phyloP scores from a whole-genome alignment of 1,140 invertebrate species.

The Brachionus paranguensis region DNA sequence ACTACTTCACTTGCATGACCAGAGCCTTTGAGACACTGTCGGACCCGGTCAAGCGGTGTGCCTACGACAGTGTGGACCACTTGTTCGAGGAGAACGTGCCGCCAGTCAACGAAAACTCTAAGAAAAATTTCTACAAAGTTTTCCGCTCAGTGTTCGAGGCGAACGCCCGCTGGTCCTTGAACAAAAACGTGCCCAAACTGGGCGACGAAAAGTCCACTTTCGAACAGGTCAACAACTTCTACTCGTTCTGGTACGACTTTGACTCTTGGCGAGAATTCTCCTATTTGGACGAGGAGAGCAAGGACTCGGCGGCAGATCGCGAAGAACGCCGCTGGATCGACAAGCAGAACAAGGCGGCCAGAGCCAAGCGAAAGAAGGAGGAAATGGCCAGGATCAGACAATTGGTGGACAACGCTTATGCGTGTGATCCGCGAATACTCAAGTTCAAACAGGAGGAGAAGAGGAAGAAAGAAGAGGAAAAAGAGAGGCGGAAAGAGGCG shows the following conservation, averaged over 20 bases:
- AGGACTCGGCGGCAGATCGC: slow-evolving; percentile 87
- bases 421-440: slow-evolving; percentile 80
- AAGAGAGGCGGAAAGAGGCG: slow-evolving; percentile 81
- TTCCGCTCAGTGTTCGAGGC: slow-evolving; percentile 74
- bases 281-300: slow-evolving; percentile 97
- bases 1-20: slow-evolving; percentile 97
- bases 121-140: slow-evolving; percentile 75
- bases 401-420: slow-evolving; percentile 83
- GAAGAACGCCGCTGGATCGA: slow-evolving; percentile 94
- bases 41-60: slow-evolving; percentile 69
- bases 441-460: slow-evolving; percentile 90
- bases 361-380: slow-evolving; percentile 88
- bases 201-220: slow-evolving; percentile 65
- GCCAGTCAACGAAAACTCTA: slow-evolving; percentile 63
- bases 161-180: slow-evolving; percentile 84
- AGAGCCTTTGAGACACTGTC: slow-evolving; percentile 81
- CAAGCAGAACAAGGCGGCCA: slow-evolving; percentile 85
- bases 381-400: slow-evolving; percentile 82
- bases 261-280: slow-evolving; percentile 98
- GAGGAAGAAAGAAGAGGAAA: slow-evolving; percentile 77
- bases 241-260: slow-evolving; percentile 75
- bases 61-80: slow-evolving; percentile 93
- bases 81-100: slow-evolving; percentile 84
- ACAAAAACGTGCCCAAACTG: slow-evolving; percentile 74
- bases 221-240: slow-evolving; percentile 60